Conservation (phyloP, 2,113 vertebrate genomes). For the Syrmaticus mikado region DNA sequence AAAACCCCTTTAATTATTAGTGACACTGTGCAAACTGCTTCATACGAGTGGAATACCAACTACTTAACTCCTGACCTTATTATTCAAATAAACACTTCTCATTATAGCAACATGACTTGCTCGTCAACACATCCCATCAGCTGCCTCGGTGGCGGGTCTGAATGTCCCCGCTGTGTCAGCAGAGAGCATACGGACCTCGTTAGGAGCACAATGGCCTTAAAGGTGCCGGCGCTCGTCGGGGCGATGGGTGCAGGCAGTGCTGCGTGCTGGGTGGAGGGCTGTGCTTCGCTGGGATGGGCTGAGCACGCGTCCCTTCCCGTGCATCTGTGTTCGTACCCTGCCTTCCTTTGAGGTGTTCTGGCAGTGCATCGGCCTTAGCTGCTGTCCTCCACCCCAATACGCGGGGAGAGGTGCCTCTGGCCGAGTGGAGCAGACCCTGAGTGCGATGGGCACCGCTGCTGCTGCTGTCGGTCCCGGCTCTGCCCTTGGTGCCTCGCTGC, state of each 20-base stretch:
- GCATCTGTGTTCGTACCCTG: not conserved
- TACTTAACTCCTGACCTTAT: constrained; percentile 86
- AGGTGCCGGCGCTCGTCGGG: not conserved
- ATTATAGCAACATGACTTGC: constrained; percentile 63
- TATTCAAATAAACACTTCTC: constrained; percentile 83
- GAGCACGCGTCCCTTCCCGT: accelerated
- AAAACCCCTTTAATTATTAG: constrained; percentile 89
- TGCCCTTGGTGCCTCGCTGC: not conserved
- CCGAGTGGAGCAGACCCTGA: not conserved
- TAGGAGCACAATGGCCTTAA: not conserved
- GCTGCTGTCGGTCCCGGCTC: not conserved
- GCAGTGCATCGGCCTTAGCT: not conserved
- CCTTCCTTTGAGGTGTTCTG: not conserved
- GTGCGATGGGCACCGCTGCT: not conserved
- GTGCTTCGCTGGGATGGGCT: not conserved
- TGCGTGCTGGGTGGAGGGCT: accelerated
- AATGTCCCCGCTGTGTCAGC: constrained; percentile 42
- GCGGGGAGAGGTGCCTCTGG: not conserved
- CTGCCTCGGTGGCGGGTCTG: constrained; percentile 54
- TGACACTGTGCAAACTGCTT: constrained; percentile 87
- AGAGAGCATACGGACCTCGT: not conserved
- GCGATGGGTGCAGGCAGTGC: not conserved
- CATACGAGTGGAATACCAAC: constrained; percentile 83
- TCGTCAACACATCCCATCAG: constrained; percentile 58
- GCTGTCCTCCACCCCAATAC: constrained; percentile 1